phyloP scores from a whole-genome alignment of 1,140 invertebrate species.

The Pseudomyrmex pallidus region DNA sequence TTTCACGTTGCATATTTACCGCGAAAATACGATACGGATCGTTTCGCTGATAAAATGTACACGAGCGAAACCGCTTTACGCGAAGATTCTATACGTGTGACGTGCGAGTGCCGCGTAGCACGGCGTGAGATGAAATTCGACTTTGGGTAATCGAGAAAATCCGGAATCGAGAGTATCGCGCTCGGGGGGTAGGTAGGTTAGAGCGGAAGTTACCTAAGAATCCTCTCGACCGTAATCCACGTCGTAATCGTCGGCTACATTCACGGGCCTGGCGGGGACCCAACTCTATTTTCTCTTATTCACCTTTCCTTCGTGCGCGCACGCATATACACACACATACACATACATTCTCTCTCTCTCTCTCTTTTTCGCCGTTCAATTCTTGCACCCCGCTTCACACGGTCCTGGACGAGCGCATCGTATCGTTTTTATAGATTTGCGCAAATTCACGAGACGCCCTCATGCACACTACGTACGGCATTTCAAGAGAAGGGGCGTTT shows the following conservation, averaged over 20 bases:
- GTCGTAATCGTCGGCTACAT: conserved; percentile 57
- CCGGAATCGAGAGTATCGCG: conserved; percentile 25
- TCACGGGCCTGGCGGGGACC: conserved; percentile 63
- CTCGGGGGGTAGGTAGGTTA: conserved; percentile 18
- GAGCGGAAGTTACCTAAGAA: conserved; percentile 53
- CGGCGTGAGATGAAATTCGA: conserved; percentile 48
- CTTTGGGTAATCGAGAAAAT: conserved; percentile 60
- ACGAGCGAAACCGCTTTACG: conserved; percentile 50
- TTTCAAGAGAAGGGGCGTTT: background rate
- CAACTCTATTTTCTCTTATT: conserved; percentile 74
- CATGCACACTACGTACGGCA: background rate
- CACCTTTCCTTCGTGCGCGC: background rate
- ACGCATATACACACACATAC: too few relatives aligned
- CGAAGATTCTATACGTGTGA: conserved; percentile 38
- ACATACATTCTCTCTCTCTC: background rate
- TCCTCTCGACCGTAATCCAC: conserved; percentile 61
- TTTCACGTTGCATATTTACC: conserved; percentile 45
- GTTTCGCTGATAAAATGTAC: conserved; percentile 50
- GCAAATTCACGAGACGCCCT: conserved; percentile 17
- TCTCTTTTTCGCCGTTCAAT: background rate
- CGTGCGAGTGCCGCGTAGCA: conserved; percentile 41
- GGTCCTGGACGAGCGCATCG: conserved; percentile 4
- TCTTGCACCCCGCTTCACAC: conserved; percentile 21
- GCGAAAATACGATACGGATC: conserved; percentile 38
- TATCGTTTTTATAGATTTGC: conserved; percentile 59